Percentiles rank a stretch among this genome's conserved stretches.
These are phyloP conservation scores for Lepidurus arcticus DNA, from an alignment of 1,140 invertebrate genomes.

Conservation along the genomic window DNA sequence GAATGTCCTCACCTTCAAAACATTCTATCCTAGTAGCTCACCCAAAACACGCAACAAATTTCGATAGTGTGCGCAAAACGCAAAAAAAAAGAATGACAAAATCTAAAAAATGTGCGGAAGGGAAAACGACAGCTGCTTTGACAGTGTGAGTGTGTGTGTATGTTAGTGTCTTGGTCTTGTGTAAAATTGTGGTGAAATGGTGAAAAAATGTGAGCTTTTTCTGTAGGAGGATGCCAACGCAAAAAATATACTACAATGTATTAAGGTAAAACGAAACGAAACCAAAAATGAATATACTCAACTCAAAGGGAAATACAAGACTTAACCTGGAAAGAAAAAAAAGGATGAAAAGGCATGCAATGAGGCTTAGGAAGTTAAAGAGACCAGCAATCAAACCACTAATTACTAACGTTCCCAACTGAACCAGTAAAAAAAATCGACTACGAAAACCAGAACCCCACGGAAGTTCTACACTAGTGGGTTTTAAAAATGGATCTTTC, in stretches of 20 bases:
- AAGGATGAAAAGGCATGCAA: background rate
- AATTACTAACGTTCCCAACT: constrained; percentile 19
- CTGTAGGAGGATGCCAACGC: background rate
- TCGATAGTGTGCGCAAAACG: background rate
- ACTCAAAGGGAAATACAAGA: background rate
- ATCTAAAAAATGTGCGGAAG: background rate
- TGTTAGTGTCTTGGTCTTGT: background rate
- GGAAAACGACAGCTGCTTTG: background rate
- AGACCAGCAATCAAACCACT: constrained; percentile 6
- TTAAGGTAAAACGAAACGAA: background rate
- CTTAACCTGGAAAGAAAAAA: background rate
- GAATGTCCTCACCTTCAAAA: background rate
- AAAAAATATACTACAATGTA: background rate
- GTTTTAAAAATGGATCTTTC: constrained; percentile 8
- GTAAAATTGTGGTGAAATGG: background rate
- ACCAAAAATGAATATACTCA: background rate
- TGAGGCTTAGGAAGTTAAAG: background rate
- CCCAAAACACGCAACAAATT: background rate
- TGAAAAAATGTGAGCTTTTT: background rate
- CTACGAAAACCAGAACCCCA: background rate
- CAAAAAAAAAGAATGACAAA: background rate
- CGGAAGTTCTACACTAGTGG: constrained; percentile 14
- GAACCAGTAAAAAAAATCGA: background rate
- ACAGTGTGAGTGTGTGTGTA: background rate
- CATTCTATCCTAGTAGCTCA: background rate